Evolutionary conservation across 2,113 vertebrate species (phyloP).

Genomic region (Arothron firmamentum): DNA sequence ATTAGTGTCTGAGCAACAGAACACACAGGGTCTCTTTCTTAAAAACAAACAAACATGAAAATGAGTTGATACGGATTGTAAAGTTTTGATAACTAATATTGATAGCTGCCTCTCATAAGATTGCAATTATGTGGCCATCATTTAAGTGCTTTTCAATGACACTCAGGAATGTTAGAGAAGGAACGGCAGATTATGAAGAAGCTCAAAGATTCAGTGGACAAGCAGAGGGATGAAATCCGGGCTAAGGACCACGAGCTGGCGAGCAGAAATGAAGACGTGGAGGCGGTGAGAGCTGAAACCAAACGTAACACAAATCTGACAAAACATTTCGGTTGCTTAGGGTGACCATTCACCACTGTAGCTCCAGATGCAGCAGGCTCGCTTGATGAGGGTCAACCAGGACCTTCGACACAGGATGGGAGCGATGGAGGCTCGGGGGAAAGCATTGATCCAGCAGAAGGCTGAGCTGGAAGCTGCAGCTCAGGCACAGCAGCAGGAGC

Average conservation of each 20-base stretch:
- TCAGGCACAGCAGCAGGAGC: constrained; percentile 86
- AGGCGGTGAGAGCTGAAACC: constrained; percentile 77
- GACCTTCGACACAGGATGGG: constrained; percentile 85
- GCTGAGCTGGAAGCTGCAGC: constrained; percentile 84
- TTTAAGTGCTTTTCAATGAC: background rate
- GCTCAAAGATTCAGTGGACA: constrained; percentile 86
- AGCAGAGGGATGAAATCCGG: constrained; percentile 88
- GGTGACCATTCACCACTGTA: constrained; percentile 36
- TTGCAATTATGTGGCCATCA: background rate
- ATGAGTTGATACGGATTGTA: background rate
- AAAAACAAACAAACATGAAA: background rate
- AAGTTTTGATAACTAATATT: background rate
- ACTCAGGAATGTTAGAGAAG: constrained; percentile 83
- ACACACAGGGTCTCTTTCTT: background rate
- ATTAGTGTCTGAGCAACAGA: constrained; percentile 23
- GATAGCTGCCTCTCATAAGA: background rate
- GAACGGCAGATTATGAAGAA: constrained; percentile 86
- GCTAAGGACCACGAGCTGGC: constrained; percentile 85
- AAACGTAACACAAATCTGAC: background rate
- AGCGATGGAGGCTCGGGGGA: constrained; percentile 85
- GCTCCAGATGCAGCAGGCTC: constrained; percentile 91
- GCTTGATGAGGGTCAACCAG: constrained; percentile 90
- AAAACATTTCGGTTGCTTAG: background rate
- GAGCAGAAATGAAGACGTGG: constrained; percentile 84
- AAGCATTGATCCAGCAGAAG: constrained; percentile 86